phyloP scores from a whole-genome alignment of 2,113 vertebrate species.

The Oncorhynchus masou region DNA sequence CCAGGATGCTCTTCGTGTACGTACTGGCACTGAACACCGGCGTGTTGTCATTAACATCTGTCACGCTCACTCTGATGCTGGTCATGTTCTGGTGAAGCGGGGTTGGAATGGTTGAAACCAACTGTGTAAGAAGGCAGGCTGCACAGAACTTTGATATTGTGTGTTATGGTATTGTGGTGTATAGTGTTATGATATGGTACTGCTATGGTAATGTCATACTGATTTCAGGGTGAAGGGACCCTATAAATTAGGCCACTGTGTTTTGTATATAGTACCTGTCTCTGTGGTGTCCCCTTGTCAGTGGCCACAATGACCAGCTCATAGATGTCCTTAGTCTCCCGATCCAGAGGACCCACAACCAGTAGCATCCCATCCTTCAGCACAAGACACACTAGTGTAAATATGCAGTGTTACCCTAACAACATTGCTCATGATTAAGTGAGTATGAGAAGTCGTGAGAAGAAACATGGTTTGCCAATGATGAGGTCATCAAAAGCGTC shows the following conservation, averaged over 20 bases:
- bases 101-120: constrained; percentile 23
- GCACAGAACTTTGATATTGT: too few relatives aligned
- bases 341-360: constrained; percentile 64
- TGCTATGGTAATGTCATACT: background rate
- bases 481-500: too few relatives aligned
- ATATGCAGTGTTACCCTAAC: background rate
- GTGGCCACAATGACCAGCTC: constrained; percentile 67
- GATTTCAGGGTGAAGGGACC: background rate
- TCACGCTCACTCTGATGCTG: constrained; percentile 59
- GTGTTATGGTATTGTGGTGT: too few relatives aligned
- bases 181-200: too few relatives aligned
- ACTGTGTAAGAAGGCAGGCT: background rate
- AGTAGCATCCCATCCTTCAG: constrained; percentile 73
- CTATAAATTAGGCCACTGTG: background rate
- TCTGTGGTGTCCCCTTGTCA: constrained; percentile 68
- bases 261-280: constrained; percentile 61
- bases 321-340: constrained; percentile 69
- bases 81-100: constrained; percentile 69
- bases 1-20: constrained; percentile 42
- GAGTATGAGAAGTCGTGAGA: too few relatives aligned
- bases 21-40: constrained; percentile 61
- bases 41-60: constrained; percentile 72
- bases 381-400: constrained; percentile 1
- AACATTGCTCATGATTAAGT: background rate
- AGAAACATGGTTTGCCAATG: too few relatives aligned